A percentile compares a stretch with the other conserved stretches of the same genome.
Conservation (phyloP, 2,113 vertebrate genomes). For the Leuciscus idus region DNA sequence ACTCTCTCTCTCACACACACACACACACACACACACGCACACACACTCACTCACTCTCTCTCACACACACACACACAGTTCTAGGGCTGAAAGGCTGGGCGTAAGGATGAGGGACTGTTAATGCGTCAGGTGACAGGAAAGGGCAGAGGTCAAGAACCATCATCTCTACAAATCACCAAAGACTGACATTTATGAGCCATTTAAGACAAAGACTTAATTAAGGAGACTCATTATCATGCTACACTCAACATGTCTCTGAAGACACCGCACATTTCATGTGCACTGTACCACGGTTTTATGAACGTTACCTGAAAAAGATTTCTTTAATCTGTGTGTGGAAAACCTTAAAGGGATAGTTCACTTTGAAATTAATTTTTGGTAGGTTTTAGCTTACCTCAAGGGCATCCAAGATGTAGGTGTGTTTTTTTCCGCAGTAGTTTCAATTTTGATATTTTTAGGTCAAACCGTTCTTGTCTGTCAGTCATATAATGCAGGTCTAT, state of each 20-base stretch:
- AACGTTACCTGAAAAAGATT: background rate
- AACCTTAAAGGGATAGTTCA: background rate
- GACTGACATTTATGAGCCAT: slow-evolving; percentile 24
- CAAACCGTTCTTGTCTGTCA: too few species aligned
- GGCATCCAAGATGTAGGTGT: too few species aligned
- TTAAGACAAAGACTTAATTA: slow-evolving; percentile 37
- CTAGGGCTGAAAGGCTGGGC: background rate
- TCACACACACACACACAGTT: slow-evolving; percentile 34
- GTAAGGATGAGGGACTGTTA: slow-evolving; percentile 50
- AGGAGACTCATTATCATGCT: slow-evolving; percentile 22
- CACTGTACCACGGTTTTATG: background rate
- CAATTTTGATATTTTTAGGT: too few species aligned
- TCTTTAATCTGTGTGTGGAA: background rate
- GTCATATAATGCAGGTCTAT: too few species aligned
- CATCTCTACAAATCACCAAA: slow-evolving; percentile 3
- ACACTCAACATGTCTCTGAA: background rate
- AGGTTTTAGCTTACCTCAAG: too few species aligned
- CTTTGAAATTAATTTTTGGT: too few species aligned
- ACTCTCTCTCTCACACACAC: too few species aligned
- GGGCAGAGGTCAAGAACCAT: slow-evolving; percentile 7
- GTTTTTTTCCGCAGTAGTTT: too few species aligned
- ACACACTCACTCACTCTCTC: too few species aligned
- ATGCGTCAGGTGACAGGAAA: slow-evolving; percentile 42
- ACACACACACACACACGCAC: too few species aligned
- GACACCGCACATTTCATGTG: background rate